A percentile compares a stretch with the other conserved stretches of the same genome.
Evolutionary conservation across 2,888 invertebrate genomes (phyloP).

Genomic region (Drosophila pseudotalamancana): DNA sequence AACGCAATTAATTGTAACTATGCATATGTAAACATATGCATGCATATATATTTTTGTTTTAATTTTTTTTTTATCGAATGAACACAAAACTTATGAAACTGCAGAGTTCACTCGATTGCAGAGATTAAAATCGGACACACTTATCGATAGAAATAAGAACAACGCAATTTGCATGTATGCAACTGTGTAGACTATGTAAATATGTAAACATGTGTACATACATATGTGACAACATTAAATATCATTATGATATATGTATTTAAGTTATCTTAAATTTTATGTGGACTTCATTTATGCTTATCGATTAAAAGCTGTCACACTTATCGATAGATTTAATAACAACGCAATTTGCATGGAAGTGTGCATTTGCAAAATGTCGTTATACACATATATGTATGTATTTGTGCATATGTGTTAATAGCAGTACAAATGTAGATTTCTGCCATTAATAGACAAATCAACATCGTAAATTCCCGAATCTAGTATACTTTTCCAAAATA

Average conservation of each 20-base stretch:
- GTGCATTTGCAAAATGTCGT: background rate
- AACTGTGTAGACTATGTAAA: too few species aligned
- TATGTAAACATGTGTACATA: too few species aligned
- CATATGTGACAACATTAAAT: too few species aligned
- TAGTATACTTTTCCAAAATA: background rate
- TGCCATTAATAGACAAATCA: background rate
- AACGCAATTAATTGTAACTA: too few species aligned
- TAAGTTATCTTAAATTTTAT: too few species aligned
- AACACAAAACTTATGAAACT: background rate
- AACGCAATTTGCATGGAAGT: background rate
- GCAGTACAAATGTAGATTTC: background rate
- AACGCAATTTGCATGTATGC: too few species aligned
- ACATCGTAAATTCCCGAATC: slow-evolving; percentile 4
- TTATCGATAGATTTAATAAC: background rate
- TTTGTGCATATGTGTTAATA: background rate
- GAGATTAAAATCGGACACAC: background rate
- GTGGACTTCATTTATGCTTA: too few species aligned
- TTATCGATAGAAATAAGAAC: too few species aligned
- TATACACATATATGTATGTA: background rate
- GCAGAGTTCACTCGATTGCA: background rate
- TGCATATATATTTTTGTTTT: too few species aligned
- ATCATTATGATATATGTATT: too few species aligned
- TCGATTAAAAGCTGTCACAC: too few species aligned
- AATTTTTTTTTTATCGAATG: background rate
- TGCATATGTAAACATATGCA: too few species aligned